Base-by-base conservation (phyloP, 2,113 vertebrate species). In the Vanacampus margaritifer region DNA sequence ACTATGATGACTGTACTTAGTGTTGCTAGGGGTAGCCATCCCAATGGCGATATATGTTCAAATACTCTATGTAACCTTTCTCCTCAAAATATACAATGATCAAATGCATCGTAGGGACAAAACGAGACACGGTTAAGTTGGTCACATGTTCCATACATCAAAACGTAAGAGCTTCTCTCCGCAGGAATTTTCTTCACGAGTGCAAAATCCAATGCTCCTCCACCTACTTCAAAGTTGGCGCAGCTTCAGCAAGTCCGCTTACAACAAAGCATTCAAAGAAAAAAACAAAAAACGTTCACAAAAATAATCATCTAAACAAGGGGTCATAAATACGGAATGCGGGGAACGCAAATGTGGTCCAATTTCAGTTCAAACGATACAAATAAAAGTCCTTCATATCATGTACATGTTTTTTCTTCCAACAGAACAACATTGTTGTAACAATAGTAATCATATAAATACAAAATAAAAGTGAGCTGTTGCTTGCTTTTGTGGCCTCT, bases 141-240 rank as follows among this genome's bases (percentile, higher is more conserved):
- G 93, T 95, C 93, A 95, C 94, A 93, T 78, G 85, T 87, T 90
- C 89, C 24, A 32, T 92, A 97, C 93, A 93, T 90, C 90, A 92
- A 94, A 95, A 92, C 32, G 93, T 92, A 93, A 93, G 91, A 94
- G 93, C 94, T 93, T 82, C 69, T 95, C 93, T 91, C 63, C 59
- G 92, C 92, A 94, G 94, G 93, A 93, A 93, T 92, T 93, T n/a
- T 93, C 87, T 90, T 93, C 95, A 96, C 93, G 93, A 97, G 95
- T 98, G 96, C 96, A 98, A 98, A 86, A 95, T 95, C 91, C 93
- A 92, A 93, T 94, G 94, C 92, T 95, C 94, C 94, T 95, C 94
- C 92, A 96, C 71, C 94, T 93, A 94, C 92, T 90, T 94, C 91
- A 87, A 88, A 93, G 92, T 57, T 87, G 84, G 85, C 87, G 88